Evolutionary conservation across 1,140 invertebrate genomes (phyloP).

Genomic region (Caenorhabditis brenneri): DNA sequence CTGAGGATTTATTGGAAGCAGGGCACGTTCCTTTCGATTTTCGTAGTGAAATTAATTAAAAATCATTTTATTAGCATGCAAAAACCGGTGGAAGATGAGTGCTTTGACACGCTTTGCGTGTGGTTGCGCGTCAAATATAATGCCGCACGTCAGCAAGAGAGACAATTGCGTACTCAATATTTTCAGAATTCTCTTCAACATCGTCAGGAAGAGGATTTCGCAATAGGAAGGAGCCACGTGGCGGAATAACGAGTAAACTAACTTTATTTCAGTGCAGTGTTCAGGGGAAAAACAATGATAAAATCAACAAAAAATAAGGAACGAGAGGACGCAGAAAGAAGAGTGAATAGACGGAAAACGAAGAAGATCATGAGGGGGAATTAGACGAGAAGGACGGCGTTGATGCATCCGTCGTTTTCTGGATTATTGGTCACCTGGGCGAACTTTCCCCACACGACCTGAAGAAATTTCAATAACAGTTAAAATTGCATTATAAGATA

Average conservation of each 20-base stretch:
- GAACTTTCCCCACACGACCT: conserved; percentile 98
- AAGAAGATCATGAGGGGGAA: neutral
- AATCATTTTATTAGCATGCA: too few species aligned
- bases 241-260: neutral
- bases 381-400: conserved; percentile 93
- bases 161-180: neutral
- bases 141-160: neutral
- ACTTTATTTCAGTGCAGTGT: too few species aligned
- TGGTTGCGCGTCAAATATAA: conserved; percentile 5
- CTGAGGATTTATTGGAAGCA: too few species aligned
- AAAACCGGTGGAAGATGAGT: neutral
- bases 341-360: too few species aligned
- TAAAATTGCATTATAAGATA: too few species aligned
- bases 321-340: too few species aligned
- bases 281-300: neutral
- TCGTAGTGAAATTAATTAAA: too few species aligned
- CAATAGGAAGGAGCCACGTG: neutral
- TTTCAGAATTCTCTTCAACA: neutral
- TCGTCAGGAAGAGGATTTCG: too few species aligned
- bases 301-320: conserved; percentile 34
- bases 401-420: conserved; percentile 99
- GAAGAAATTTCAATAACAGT: too few species aligned
- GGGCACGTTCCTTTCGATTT: too few species aligned
- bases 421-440: conserved; percentile 99
- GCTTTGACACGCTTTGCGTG: too few species aligned